Evolutionary conservation across 2,113 vertebrate species (phyloP), one percentile per base, ranked within the genome.

Genomic region (Tetrax tetrax): DNA sequence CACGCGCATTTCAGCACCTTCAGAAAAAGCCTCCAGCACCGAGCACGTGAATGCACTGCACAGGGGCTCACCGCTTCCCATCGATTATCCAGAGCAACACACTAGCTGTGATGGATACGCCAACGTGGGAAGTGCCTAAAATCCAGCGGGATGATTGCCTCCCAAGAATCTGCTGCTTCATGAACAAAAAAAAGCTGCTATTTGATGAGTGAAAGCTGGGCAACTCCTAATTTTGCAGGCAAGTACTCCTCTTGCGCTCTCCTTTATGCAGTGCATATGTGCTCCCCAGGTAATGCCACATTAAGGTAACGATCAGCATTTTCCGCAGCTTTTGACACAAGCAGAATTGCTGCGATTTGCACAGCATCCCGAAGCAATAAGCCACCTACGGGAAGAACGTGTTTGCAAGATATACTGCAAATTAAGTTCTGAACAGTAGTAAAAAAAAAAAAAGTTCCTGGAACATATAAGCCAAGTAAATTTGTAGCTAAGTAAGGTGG

Each of bases 251-350:
- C 68, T 57, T 10, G 54, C n/a, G 50, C 50, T 81, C 81, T 69
- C 72, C 69, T 63, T n/a, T 35, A 33, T 8, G 23, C 86, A 31
- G 65, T 12, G 41, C 64, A 7, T 33, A 19, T n/a, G 65, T 50
- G 59, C 83, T 76, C n/a, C 86, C 74, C 89, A 61, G 87, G 83
- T 50, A 93, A 90, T 66, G 37, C 84, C 87, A 93, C 75, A 63
- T 85, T 69, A 90, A 83, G 43, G 87, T 38, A 84, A 84, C 76
- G 81, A 83, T 69, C 43, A 95, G 74, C 70, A 25, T 75, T 66
- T 95, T 57, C 83, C 85, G 91, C 81, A 87, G 86, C 63, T 95
- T 87, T 59, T 81, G 91, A 82, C 80, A 92, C 41, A 72, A 91
- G 83, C 14, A 45, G 77, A 91, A 93, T 59, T 37, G 69, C 74